Evolutionary conservation across 2,888 invertebrate species (phyloP), one percentile per base, ranked within the genome.

Genomic region (Melanargia galathea): DNA sequence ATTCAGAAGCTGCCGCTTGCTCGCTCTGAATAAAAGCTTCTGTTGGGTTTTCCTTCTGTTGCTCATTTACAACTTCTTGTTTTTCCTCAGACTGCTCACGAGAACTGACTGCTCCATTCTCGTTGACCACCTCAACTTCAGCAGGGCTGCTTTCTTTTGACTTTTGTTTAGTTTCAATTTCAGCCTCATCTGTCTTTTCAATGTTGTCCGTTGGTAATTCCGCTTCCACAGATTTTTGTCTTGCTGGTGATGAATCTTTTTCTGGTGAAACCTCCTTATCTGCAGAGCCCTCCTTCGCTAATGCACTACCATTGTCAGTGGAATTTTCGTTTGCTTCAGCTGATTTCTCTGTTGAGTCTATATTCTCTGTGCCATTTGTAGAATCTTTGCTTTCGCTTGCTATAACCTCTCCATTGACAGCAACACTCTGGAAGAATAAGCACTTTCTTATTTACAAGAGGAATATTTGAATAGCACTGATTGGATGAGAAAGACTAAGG

Each of bases 11-110:
- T 18, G 83, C 84, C 1, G 79, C 76, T 74, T 88, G 79, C 76
- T 92, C 92, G 71, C 82, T 92, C 71, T 85, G 77, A 69, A 92
- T 90, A 63, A 92, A 80, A 68, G 84, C 80, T 70, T 87, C 87
- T 0, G 92, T 90, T 6, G 84, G 81, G 66, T 83, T 82, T 20
- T 85, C 85, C 66, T 82, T 84, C 75, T 84, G 86, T 26, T 75
- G 75, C 63, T 86, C 84, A 26, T 74, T 73, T 45, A 72, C 72
- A 65, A 74, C 61, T 18, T 67, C 73, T n/a, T 67, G 73, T 64
- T 86, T 89, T 64, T 90, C 92, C 30, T 80, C 77, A 35, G 92
- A 92, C 45, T 82, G 82, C 57, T 89, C 90, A 57, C 87, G 89
- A 68, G 92, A 92, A 73, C 89, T 87, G 1, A 75, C 76, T 24